Base-by-base conservation (phyloP, 2,113 vertebrate species). In the Gymnocephalus cernua region DNA sequence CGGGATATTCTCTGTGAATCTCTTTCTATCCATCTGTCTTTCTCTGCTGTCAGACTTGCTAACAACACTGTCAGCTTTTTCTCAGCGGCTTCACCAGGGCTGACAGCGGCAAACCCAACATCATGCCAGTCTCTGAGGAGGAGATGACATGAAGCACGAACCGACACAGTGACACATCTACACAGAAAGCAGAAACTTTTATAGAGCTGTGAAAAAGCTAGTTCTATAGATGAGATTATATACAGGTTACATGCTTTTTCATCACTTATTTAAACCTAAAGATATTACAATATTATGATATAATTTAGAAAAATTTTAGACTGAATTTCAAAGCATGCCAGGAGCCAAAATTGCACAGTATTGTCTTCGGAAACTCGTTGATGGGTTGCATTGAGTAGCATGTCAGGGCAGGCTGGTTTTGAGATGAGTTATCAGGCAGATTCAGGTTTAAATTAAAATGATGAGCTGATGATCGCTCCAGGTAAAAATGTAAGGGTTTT, bases 51-150 rank as follows among this genome's bases (percentile, higher is more conserved):
- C 89, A 88, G 88, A 50, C 57, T 53, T 71, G 58, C 70, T 69
- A 82, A 82, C 65, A 74, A 81, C 62, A 50, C 83, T 88, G 88
- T 85, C 90, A 80, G 87, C 66, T 65, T 88, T 88, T 80, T 80
- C 79, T 80, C 79, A 59, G 56, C 25, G 62, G 77, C 59, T 73
- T 77, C 57, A 44, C 21, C 57, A 8, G 12, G 8, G 61, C 82
- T 86, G 89, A 89, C 88, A 90, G 83, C 57, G 12, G 65, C 67
- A 85, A 84, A 71, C 23, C 59, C 65, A n/a, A 45, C 53, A 66
- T 57, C 58, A 45, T 6, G 47, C 47, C 77, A 80, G 48, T 59
- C 73, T 82, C 83, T 54, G 66, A 86, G 51, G 63, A 76, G 62
- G 47, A 65, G 79, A 74, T 4, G n/a, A 72, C 29, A 73, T 48